A percentile compares a stretch with the other conserved stretches of the same genome.
phyloP scores from a whole-genome alignment of 2,113 vertebrate genomes.

The Aegotheles bennettii region DNA sequence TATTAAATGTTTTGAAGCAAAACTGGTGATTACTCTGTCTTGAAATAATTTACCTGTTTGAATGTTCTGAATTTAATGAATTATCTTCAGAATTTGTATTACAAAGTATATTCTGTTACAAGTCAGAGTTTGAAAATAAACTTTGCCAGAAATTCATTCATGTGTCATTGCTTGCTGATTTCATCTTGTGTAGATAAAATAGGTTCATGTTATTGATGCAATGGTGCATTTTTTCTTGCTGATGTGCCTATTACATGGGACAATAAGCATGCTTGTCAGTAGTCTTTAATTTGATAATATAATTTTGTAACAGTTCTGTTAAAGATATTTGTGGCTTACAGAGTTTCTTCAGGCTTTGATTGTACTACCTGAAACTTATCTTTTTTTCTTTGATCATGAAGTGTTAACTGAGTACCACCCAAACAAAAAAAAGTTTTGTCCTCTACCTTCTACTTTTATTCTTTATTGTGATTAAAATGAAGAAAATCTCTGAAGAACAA shows the following conservation, averaged over 20 bases:
- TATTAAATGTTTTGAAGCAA: background rate
- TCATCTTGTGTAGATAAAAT: background rate
- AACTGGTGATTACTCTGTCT: background rate
- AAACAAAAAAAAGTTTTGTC: background rate
- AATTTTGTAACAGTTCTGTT: background rate
- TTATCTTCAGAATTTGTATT: background rate
- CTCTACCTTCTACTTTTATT: background rate
- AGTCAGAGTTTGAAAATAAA: background rate
- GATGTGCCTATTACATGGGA: background rate
- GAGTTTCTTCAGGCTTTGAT: constrained; percentile 19
- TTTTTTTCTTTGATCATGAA: constrained; percentile 2
- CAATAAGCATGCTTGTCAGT: background rate
- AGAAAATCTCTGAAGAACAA: background rate
- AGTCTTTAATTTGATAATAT: background rate
- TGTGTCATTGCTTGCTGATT: background rate
- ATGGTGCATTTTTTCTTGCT: background rate
- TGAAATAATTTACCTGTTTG: background rate
- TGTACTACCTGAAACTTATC: constrained; percentile 10
- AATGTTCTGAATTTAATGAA: background rate
- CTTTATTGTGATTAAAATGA: background rate
- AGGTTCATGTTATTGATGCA: background rate
- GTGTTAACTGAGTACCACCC: background rate
- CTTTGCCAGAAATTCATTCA: background rate
- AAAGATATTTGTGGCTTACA: background rate
- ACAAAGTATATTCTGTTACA: background rate